Base-by-base conservation (phyloP, 2,888 invertebrate species). In the Clunio marinus region DNA sequence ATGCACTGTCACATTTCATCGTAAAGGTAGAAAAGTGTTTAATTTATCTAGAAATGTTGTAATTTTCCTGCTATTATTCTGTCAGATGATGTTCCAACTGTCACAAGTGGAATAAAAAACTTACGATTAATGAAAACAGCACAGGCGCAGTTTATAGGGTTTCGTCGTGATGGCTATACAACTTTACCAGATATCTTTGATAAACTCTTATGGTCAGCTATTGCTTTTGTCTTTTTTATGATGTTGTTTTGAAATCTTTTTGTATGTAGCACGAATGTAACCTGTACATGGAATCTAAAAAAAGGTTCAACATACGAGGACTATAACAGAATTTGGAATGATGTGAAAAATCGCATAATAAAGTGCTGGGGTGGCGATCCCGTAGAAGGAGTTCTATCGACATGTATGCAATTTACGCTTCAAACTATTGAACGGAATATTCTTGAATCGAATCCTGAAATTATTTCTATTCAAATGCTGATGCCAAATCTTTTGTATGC, bases 401-500 rank as follows among this genome's bases (percentile, higher is more conserved):
- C 90, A 0, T 89, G 89, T 1, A 91, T 91, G 0, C 91, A 91
- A 75, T 85, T 91, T 73, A 91, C 91, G 0, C 76, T 91, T 25
- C 89, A 89, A 74, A 81, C 88, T 69, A 84, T 88, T 0, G 84
- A 88, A 74, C 87, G 85, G 75, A 82, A 84, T 69, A 83, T 87
- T 2, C 77, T 91, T 51, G 86, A 88, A 73, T 83, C 83, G 76
- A 81, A 89, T 60, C 81, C 86, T 1, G 86, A 88, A 86, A 84
- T 89, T 57, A 80, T 81, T 3, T 84, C 84, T 75, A 86, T 90
- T 62, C 85, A 86, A 72, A 88, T 90, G 86, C 82, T 83, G 70
- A 87, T 91, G 86, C 91, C 91, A 1, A 91, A 91, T 77, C 89
- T 88, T 73, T 91, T 91, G 75, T 91, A 91, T 75, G 84, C 88